A percentile compares a stretch with the other conserved stretches of the same genome.
phyloP scores from a whole-genome alignment of 2,888 invertebrate genomes.

The Punctoribates punctum region DNA sequence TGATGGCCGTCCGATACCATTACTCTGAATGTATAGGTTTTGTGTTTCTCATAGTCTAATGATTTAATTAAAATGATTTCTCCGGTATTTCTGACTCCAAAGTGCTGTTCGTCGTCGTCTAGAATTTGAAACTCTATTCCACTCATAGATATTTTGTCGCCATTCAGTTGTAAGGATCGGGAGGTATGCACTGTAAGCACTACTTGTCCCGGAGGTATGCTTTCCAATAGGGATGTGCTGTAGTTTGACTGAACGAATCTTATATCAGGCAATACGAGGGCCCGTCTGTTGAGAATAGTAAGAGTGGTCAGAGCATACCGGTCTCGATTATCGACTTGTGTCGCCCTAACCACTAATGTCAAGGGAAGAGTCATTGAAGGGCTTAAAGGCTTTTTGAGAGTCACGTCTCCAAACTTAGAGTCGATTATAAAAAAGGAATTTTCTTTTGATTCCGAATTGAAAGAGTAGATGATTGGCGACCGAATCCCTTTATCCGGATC shows the following conservation, averaged over 20 bases:
- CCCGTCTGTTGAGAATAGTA: constrained; percentile 62
- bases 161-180: constrained; percentile 54
- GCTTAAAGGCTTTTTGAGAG: constrained; percentile 60
- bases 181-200: constrained; percentile 67
- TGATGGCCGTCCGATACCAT: constrained; percentile 73
- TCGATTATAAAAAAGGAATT: constrained; percentile 64
- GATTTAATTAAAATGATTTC: constrained; percentile 70
- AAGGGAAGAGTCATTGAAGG: constrained; percentile 44
- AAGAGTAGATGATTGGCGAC: constrained; percentile 67
- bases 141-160: not conserved
- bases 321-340: constrained; percentile 71
- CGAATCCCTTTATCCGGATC: constrained; percentile 78
- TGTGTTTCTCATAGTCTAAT: constrained; percentile 72
- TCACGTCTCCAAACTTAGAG: constrained; percentile 63
- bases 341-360: constrained; percentile 49
- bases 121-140: constrained; percentile 67
- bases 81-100: constrained; percentile 72
- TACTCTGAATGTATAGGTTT: constrained; percentile 68
- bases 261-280: constrained; percentile 54
- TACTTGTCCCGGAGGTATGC: constrained; percentile 68
- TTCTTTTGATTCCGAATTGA: constrained; percentile 62
- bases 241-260: constrained; percentile 70
- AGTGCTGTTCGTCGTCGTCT: constrained; percentile 61
- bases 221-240: constrained; percentile 69
- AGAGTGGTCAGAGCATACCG: constrained; percentile 80